These are phyloP conservation scores for Chymomyza procnemis DNA, from an alignment of 2,888 invertebrate genomes.

Conservation along the genomic window DNA sequence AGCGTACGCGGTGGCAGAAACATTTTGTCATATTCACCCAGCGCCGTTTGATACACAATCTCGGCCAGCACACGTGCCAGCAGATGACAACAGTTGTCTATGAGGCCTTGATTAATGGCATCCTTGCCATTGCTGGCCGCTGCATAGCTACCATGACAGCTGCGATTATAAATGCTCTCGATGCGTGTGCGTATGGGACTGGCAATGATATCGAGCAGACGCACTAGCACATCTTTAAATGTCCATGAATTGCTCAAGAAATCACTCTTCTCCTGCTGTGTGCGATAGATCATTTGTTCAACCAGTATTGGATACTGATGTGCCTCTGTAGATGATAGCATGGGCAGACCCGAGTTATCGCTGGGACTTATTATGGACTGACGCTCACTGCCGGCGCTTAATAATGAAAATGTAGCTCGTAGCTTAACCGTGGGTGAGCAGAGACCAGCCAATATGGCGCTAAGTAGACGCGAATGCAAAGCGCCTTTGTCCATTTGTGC, in stretches of 20 bases:
- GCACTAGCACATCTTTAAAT: constrained; percentile 89
- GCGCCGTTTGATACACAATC: constrained; percentile 88
- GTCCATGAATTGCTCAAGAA: constrained; percentile 78
- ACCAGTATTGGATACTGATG: constrained; percentile 88
- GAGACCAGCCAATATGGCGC: constrained; percentile 90
- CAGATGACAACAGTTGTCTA: constrained; percentile 87
- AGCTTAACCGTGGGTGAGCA: constrained; percentile 88
- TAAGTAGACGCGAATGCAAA: constrained; percentile 81
- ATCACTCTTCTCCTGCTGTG: constrained; percentile 79
- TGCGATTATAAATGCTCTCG: constrained; percentile 76
- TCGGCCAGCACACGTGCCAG: constrained; percentile 92
- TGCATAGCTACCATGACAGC: constrained; percentile 77
- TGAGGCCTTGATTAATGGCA: constrained; percentile 79
- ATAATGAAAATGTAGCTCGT: constrained; percentile 86
- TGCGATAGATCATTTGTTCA: constrained; percentile 87
- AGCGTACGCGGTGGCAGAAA: constrained; percentile 84
- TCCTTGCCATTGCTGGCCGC: constrained; percentile 70
- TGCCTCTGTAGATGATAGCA: constrained; percentile 82
- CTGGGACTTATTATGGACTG: constrained; percentile 82
- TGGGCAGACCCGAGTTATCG: constrained; percentile 84
- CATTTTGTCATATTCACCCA: constrained; percentile 81
- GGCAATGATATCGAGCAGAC: constrained; percentile 88
- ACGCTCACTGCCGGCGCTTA: constrained; percentile 79
- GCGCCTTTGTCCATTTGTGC: constrained; percentile 82
- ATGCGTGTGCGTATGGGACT: constrained; percentile 84